phyloP scores from a whole-genome alignment of 64 coral and sea anemone genomes.

The Acropora tenuis region DNA sequence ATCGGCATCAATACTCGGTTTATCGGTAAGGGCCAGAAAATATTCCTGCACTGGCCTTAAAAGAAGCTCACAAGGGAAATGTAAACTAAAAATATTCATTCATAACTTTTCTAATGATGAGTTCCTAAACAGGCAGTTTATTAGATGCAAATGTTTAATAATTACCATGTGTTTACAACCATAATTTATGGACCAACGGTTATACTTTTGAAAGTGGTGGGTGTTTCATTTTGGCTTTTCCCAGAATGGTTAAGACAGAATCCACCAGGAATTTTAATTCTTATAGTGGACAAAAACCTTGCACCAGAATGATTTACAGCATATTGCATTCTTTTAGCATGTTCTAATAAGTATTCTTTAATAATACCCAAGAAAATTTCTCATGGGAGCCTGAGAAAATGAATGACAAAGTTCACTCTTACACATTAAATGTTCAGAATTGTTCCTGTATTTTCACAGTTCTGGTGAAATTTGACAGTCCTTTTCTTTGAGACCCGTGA shows the following conservation, averaged over 20 bases:
- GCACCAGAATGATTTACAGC: too few relatives aligned
- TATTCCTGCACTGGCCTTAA: conserved; percentile 7
- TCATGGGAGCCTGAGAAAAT: too few relatives aligned
- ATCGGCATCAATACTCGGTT: conserved; percentile 30
- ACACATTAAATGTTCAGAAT: too few relatives aligned
- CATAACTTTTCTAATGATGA: conserved; percentile 10
- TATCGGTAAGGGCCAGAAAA: conserved; percentile 12
- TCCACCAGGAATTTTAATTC: neutral
- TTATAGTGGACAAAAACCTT: neutral
- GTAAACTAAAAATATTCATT: conserved; percentile 1
- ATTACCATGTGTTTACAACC: neutral
- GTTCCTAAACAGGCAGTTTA: conserved; percentile 18
- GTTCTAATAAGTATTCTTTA: too few relatives aligned
- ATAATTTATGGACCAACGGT: conserved; percentile 6
- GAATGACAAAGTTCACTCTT: too few relatives aligned
- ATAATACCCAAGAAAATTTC: too few relatives aligned
- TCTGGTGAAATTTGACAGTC: too few relatives aligned
- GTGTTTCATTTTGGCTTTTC: neutral
- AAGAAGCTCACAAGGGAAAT: neutral
- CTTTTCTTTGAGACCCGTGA: too few relatives aligned
- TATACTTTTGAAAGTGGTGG: conserved; percentile 6
- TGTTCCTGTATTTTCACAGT: too few relatives aligned
- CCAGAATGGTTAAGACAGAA: neutral
- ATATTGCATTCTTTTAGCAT: too few relatives aligned
- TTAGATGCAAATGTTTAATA: conserved; percentile 3